phyloP scores from a whole-genome alignment of 1,140 invertebrate species.

The Notospermus geniculatus region DNA sequence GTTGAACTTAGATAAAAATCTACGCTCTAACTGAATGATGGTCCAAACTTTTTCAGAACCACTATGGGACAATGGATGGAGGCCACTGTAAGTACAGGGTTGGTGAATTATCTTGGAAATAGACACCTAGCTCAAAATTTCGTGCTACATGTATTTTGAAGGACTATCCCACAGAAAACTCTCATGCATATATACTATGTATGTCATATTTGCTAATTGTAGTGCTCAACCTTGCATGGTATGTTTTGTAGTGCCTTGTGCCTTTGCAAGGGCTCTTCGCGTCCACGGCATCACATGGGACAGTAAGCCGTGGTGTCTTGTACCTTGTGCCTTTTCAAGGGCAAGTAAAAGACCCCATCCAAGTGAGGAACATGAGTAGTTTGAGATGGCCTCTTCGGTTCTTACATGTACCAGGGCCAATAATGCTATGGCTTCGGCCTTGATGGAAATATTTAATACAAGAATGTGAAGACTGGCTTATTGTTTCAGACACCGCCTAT shows the following conservation, averaged over 20 bases:
- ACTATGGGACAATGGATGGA: constrained; percentile 85
- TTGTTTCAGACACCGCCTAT: constrained; percentile 67
- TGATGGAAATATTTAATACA: no score
- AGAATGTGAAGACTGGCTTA: background rate
- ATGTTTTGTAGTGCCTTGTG: background rate
- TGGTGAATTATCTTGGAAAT: constrained; percentile 1
- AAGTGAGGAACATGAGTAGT: no score
- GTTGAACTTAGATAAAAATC: background rate
- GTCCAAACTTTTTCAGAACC: constrained; percentile 62
- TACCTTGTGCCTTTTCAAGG: no score
- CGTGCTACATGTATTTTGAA: no score
- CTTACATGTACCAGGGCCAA: no score
- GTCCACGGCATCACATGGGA: background rate
- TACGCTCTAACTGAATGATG: background rate
- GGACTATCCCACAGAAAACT: no score
- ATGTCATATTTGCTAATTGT: background rate
- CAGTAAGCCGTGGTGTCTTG: no score
- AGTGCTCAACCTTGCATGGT: background rate
- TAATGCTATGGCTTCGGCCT: no score
- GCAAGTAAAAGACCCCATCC: no score
- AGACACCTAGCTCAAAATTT: no score
- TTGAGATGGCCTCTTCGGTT: no score
- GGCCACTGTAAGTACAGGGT: constrained; percentile 70
- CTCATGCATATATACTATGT: background rate
- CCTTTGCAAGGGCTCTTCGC: background rate